These are phyloP conservation scores for Takifugu flavidus DNA, from an alignment of 2,113 vertebrate species.

Conservation along the genomic window DNA sequence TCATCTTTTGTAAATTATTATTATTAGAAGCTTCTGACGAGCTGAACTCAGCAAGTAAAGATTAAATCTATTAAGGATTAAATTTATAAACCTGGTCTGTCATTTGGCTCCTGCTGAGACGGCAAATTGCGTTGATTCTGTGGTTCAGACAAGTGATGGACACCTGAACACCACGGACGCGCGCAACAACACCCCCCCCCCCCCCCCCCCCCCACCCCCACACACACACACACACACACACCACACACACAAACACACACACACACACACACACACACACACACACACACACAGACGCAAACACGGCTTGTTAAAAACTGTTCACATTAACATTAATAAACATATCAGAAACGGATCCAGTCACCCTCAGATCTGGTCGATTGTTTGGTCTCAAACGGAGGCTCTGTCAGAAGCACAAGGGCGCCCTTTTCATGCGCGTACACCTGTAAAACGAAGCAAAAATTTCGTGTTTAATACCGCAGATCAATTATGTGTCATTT, in stretches of 20 bases:
- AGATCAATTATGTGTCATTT: conserved; percentile 67
- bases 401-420: conserved; percentile 64
- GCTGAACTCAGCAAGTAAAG: neutral
- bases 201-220: too few species aligned
- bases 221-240: too few species aligned
- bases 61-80: neutral
- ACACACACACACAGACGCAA: too few species aligned
- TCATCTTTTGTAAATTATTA: neutral
- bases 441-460: conserved; percentile 76
- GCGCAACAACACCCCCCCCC: too few species aligned
- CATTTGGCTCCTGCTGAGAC: conserved; percentile 82
- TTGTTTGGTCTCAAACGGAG: conserved; percentile 73
- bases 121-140: conserved; percentile 80
- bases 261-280: too few species aligned
- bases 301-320: too few species aligned
- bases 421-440: conserved; percentile 80
- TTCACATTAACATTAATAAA: neutral
- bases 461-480: conserved; percentile 46
- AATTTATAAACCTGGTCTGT: conserved; percentile 75
- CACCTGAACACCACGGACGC: conserved; percentile 15
- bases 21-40: neutral
- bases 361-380: conserved; percentile 85
- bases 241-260: too few species aligned
- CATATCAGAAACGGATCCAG: conserved; percentile 1
- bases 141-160: conserved; percentile 75